These are phyloP conservation scores for Mionectes olivaceus DNA, from an alignment of 2,797 vertebrate genomes.

Conservation along the genomic window DNA sequence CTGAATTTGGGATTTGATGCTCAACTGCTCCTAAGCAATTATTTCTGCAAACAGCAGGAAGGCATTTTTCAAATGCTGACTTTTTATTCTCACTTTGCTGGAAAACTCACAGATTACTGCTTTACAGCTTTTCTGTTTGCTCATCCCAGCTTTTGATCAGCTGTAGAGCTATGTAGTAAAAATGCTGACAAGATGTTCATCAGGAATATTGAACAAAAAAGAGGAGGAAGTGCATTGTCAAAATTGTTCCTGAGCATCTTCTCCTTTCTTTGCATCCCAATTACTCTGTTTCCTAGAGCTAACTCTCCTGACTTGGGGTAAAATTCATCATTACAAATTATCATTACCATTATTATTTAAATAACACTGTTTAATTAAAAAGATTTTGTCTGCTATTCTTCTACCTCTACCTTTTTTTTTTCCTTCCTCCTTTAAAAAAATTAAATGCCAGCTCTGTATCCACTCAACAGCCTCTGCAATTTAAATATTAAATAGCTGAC, in stretches of 20 bases:
- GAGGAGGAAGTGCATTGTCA: background rate
- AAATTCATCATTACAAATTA: background rate
- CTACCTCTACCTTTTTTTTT: background rate
- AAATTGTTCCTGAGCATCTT: background rate
- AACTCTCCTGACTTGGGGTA: background rate
- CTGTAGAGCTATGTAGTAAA: background rate
- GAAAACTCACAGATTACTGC: background rate
- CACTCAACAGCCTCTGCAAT: background rate
- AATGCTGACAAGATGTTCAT: background rate
- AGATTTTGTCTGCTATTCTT: background rate
- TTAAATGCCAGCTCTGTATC: background rate
- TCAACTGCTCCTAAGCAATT: background rate
- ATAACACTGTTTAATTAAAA: background rate
- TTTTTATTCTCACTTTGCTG: background rate
- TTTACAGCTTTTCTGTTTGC: background rate
- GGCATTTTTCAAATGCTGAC: background rate
- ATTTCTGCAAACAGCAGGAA: background rate
- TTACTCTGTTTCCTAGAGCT: background rate
- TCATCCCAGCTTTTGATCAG: background rate
- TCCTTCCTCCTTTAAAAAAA: background rate
- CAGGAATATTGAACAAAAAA: background rate
- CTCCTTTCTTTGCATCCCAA: background rate
- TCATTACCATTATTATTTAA: background rate
- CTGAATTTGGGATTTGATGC: background rate
- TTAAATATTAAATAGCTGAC: background rate